A percentile compares a stretch with the other conserved stretches of the same genome.
These are phyloP conservation scores for Holotrichia oblita DNA, from an alignment of 1,140 invertebrate species.

Conservation along the genomic window DNA sequence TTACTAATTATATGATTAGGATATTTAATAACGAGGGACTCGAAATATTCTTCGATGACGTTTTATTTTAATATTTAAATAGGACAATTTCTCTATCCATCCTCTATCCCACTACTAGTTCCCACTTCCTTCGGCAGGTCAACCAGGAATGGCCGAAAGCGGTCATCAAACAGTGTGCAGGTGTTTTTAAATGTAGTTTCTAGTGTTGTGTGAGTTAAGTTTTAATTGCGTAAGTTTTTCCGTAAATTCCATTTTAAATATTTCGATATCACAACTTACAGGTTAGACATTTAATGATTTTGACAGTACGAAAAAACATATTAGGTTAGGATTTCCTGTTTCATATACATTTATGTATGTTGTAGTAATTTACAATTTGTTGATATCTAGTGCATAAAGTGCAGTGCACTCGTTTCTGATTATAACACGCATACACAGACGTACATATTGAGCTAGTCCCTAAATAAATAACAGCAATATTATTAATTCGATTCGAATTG, in stretches of 20 bases:
- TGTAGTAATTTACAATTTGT: conserved; percentile 52
- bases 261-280: background rate
- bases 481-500: background rate
- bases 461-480: conserved; percentile 37
- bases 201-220: conserved; percentile 51
- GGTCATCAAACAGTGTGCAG: conserved; percentile 59
- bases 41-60: background rate
- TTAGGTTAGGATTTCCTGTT: conserved; percentile 42
- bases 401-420: conserved; percentile 53
- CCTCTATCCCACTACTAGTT: conserved; percentile 50
- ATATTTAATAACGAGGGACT: too few relatives aligned
- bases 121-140: conserved; percentile 60
- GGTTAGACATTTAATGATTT: conserved; percentile 17
- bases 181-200: conserved; percentile 59
- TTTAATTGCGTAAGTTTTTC: conserved; percentile 47
- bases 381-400: conserved; percentile 60
- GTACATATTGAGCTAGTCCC: conserved; percentile 32
- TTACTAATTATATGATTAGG: background rate
- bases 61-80: conserved; percentile 16
- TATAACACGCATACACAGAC: background rate
- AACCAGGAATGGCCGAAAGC: conserved; percentile 61
- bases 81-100: conserved; percentile 22
- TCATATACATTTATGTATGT: too few relatives aligned
- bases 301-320: conserved; percentile 4
- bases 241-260: background rate